Evolutionary conservation across 2,797 vertebrate genomes (phyloP), one percentile per base, ranked within the genome.

Genomic region (Eptatretus atami): DNA sequence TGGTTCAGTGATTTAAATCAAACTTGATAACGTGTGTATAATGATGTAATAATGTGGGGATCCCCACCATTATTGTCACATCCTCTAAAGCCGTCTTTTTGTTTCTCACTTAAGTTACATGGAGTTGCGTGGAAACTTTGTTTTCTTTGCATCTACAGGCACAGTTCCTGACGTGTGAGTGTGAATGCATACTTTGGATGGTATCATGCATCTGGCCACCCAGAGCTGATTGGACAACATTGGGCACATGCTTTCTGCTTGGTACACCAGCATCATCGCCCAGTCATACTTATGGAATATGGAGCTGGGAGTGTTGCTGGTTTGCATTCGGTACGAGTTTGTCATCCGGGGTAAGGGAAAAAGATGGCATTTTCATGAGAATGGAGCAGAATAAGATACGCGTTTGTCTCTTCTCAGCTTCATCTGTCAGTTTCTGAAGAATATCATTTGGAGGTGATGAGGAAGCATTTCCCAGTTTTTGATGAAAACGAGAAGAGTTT

Each of bases 241-340:
- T 67, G 74, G 74, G 63, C 73, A 75, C 8, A 76, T 86, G 74
- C 88, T 94, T 70, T 82, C 93, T 68, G 75, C 75, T 72, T 98
- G 90, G 90, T 77, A 84, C 1, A 67, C 71, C 44, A 75, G 67
- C 81, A 90, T 71, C 70, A 79, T 65, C 95, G 82, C 53, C 87
- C 86, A 53, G 84, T 98, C 15, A 94, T 98, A 71, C 90, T 95
- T 79, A 96, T 81, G 52, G 87, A 98, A 75, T 95, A 98, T 0
- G 90, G 92, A 64, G 90, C 87, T 0, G 92, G 83, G 1, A 66
- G 75, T 0, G 73, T 95, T 14, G 14, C 80, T 0, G 87, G 86
- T 3, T 67, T 95, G 54, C 92, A 98, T 70, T 77, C 65, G 6
- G 92, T 90, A 69, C 81, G 82, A 25, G 15, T 24, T n/a, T 10